Conservation (phyloP, 2,113 vertebrate species). For the Pterocles gutturalis region DNA sequence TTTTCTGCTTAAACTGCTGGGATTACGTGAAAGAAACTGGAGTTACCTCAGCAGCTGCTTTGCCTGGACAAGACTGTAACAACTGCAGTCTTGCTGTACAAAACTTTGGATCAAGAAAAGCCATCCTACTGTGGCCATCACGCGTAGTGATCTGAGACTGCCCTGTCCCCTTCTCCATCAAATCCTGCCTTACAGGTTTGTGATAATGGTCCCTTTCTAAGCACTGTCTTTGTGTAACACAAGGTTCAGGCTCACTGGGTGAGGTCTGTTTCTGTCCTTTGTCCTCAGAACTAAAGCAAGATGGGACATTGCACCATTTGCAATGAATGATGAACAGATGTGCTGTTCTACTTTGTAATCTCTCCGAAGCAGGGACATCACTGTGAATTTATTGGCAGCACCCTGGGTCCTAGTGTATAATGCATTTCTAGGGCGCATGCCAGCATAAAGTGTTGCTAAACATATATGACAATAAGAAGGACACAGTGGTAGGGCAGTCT, state of each 20-base stretch:
- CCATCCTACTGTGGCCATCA: background rate
- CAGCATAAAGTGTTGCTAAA: background rate
- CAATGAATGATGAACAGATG: background rate
- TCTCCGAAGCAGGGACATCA: background rate
- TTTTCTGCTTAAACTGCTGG: conserved; percentile 4
- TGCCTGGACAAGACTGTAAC: background rate
- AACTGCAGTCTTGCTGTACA: background rate
- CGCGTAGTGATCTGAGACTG: background rate
- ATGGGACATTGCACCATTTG: background rate
- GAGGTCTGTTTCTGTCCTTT: background rate
- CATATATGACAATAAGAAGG: background rate
- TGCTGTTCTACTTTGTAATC: background rate
- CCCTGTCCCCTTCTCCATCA: background rate
- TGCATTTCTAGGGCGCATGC: background rate
- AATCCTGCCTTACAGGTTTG: background rate
- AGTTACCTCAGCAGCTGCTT: conserved; percentile 8
- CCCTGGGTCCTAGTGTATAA: background rate
- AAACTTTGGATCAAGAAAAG: background rate
- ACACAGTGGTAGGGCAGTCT: background rate
- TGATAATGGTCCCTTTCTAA: background rate
- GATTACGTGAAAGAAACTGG: conserved; percentile 18
- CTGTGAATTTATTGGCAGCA: background rate
- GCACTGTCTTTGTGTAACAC: background rate
- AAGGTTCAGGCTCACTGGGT: background rate
- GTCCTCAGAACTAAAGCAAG: background rate